phyloP scores from a whole-genome alignment of 2,888 invertebrate species.

The Tinea pellionella region DNA sequence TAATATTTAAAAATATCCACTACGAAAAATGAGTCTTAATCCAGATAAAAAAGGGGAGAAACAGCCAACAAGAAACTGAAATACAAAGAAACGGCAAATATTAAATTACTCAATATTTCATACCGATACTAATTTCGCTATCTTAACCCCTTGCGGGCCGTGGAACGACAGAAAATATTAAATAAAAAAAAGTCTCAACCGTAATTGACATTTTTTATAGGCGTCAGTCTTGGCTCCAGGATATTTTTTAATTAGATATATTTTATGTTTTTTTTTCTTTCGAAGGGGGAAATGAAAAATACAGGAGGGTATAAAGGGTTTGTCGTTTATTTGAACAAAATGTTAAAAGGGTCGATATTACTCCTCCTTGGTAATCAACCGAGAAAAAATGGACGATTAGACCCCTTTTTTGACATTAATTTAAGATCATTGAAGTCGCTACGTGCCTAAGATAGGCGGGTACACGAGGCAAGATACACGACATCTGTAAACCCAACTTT shows the following conservation, averaged over 20 bases:
- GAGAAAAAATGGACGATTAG: constrained; percentile 68
- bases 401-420: constrained; percentile 56
- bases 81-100: constrained; percentile 39
- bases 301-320: constrained; percentile 28
- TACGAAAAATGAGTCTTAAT: constrained; percentile 21
- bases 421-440: constrained; percentile 58
- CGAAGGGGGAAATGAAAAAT: constrained; percentile 47
- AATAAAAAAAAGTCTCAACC: constrained; percentile 42
- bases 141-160: constrained; percentile 61
- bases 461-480: no score
- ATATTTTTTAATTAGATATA: constrained; percentile 73
- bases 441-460: constrained; percentile 36
- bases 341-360: constrained; percentile 57
- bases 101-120: constrained; percentile 70
- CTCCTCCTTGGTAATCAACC: constrained; percentile 63
- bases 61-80: constrained; percentile 22
- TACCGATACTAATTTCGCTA: constrained; percentile 68
- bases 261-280: constrained; percentile 65
- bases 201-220: constrained; percentile 72
- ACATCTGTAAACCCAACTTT: constrained; percentile 16
- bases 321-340: constrained; percentile 15
- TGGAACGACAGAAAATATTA: constrained; percentile 56
- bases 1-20: background rate
- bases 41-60: constrained; percentile 30
- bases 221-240: constrained; percentile 66